A percentile compares a stretch with the other conserved stretches of the same genome.
These are phyloP conservation scores for Cyprinodon diabolis DNA, from an alignment of 2,797 vertebrate genomes.

Conservation along the genomic window DNA sequence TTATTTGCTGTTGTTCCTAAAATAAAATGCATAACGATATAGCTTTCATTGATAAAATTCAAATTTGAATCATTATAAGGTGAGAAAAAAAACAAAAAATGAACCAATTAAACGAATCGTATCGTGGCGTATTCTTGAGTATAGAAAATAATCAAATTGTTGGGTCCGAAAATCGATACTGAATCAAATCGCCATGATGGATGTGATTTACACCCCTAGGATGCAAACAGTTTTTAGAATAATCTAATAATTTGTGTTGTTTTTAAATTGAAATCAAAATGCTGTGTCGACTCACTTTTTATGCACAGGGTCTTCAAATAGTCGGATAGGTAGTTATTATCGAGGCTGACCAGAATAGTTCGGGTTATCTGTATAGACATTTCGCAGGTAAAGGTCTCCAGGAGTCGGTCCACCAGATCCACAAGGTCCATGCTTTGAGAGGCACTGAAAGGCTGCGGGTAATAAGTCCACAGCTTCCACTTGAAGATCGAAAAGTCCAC, in stretches of 20 bases:
- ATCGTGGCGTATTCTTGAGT: too few species aligned
- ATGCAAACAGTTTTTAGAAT: not conserved
- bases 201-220: not conserved
- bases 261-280: constrained; percentile 4
- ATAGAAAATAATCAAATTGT: too few species aligned
- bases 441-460: constrained; percentile 63
- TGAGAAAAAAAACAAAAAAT: too few species aligned
- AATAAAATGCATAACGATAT: too few species aligned
- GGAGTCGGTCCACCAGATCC: constrained; percentile 72
- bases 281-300: constrained; percentile 65
- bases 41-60: too few species aligned
- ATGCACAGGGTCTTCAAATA: constrained; percentile 56
- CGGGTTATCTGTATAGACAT: constrained; percentile 69
- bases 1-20: too few species aligned
- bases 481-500: constrained; percentile 44
- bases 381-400: constrained; percentile 66
- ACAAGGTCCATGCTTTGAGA: constrained; percentile 66
- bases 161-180: too few species aligned
- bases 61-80: too few species aligned
- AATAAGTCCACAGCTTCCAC: constrained; percentile 65
- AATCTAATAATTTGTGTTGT: not conserved
- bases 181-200: too few species aligned
- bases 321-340: constrained; percentile 31
- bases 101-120: too few species aligned
- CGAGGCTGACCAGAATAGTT: constrained; percentile 57